Percentiles rank a stretch among this genome's conserved stretches.
These are phyloP conservation scores for Clinocottus analis DNA, from an alignment of 2,113 vertebrate genomes.

Conservation along the genomic window DNA sequence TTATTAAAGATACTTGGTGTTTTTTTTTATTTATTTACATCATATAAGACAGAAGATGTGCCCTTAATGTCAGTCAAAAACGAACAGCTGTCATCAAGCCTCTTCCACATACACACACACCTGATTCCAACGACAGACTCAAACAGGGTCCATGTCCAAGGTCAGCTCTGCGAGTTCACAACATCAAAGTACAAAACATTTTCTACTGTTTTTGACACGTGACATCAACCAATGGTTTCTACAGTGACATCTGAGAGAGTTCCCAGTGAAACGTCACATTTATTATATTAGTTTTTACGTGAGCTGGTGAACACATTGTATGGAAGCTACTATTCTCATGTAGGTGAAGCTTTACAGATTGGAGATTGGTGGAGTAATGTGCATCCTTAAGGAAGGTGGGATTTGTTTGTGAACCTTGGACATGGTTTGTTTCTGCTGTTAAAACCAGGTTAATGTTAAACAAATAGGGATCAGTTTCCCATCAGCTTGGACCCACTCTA, in stretches of 20 bases:
- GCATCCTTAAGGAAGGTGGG: not conserved
- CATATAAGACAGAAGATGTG: slow-evolving; percentile 74
- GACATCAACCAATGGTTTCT: slow-evolving; percentile 1
- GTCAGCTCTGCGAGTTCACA: slow-evolving; percentile 12
- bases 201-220: slow-evolving; percentile 8
- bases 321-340: slow-evolving; percentile 47
- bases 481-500: slow-evolving; percentile 20
- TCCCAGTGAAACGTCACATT: not conserved
- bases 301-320: slow-evolving; percentile 22
- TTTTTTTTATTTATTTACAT: slow-evolving; percentile 76
- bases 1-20: slow-evolving; percentile 79
- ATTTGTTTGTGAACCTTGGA: slow-evolving; percentile 11
- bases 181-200: slow-evolving; percentile 29
- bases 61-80: slow-evolving; percentile 71
- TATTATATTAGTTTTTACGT: slow-evolving; percentile 6
- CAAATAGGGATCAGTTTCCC: slow-evolving; percentile 24
- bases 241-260: not conserved
- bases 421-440: slow-evolving; percentile 47
- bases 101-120: slow-evolving; percentile 33
- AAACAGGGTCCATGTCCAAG: slow-evolving; percentile 45
- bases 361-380: not conserved
- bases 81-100: slow-evolving; percentile 56
- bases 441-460: slow-evolving; percentile 41
- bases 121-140: slow-evolving; percentile 45
- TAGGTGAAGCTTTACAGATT: not conserved